These are phyloP conservation scores for Aix galericulata DNA, from an alignment of 2,113 vertebrate species.

Conservation along the genomic window DNA sequence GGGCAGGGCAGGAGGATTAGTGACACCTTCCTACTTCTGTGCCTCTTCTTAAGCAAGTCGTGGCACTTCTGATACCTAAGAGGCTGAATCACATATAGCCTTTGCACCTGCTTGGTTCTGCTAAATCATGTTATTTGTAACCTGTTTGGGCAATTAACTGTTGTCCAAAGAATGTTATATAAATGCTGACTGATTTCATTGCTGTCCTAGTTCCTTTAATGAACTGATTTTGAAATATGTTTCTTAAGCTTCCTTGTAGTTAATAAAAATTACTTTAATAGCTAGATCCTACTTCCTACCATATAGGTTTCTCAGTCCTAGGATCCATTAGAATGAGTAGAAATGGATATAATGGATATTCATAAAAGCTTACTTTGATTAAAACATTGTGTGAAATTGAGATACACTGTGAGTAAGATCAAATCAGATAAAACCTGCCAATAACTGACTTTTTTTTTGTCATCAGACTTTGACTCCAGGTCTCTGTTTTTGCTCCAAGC, in stretches of 20 bases:
- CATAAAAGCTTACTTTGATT: slow-evolving; percentile 43
- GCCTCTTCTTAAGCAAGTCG: neutral
- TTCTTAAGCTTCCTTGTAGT: neutral
- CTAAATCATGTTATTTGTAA: neutral
- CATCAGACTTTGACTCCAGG: neutral
- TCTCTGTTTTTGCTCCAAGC: slow-evolving; percentile 6
- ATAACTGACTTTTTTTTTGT: neutral
- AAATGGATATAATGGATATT: neutral
- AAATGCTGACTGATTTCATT: neutral
- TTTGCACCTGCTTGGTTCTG: neutral
- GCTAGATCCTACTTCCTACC: neutral
- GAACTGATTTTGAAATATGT: neutral
- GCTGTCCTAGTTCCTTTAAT: neutral
- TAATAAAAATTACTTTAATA: neutral
- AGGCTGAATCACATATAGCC: neutral
- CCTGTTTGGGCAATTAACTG: neutral
- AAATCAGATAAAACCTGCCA: neutral
- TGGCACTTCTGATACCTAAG: neutral
- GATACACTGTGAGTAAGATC: neutral
- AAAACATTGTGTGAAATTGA: slow-evolving; percentile 15
- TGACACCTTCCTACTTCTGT: neutral
- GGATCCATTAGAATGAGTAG: neutral
- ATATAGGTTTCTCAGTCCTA: neutral
- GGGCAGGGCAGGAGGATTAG: neutral
- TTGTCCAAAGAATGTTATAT: neutral